phyloP scores from a whole-genome alignment of 1,140 invertebrate species.

The Contarinia nasturtii region DNA sequence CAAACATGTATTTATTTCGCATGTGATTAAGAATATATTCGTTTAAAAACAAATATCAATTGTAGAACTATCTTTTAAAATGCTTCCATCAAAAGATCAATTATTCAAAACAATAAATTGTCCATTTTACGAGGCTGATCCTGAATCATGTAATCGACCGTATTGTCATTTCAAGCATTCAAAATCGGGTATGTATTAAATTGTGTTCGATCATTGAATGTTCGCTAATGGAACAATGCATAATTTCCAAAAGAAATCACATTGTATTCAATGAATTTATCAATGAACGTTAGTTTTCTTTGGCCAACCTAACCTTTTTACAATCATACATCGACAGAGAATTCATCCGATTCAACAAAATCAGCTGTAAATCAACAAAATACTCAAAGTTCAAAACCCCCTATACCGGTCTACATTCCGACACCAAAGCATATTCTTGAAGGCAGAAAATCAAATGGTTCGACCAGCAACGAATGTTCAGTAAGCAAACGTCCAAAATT shows the following conservation, averaged over 20 bases:
- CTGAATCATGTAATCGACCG: slow-evolving; percentile 51
- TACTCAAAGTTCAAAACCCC: background rate
- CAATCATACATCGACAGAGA: too few relatives aligned
- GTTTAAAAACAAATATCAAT: background rate
- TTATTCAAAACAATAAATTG: slow-evolving; percentile 67
- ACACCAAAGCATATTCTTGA: slow-evolving; percentile 19
- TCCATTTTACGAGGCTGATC: slow-evolving; percentile 52
- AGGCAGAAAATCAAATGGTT: background rate
- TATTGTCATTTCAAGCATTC: slow-evolving; percentile 78
- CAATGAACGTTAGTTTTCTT: too few relatives aligned
- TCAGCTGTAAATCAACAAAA: background rate
- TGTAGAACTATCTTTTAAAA: slow-evolving; percentile 16
- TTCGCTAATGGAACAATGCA: too few relatives aligned
- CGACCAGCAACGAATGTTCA: background rate
- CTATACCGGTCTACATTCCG: slow-evolving; percentile 25
- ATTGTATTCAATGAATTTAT: too few relatives aligned
- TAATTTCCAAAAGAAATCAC: too few relatives aligned
- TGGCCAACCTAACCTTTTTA: too few relatives aligned
- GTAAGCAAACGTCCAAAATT: slow-evolving; percentile 1
- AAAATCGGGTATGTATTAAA: slow-evolving; percentile 40
- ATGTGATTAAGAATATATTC: background rate
- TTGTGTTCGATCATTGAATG: too few relatives aligned
- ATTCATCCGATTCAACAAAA: too few relatives aligned
- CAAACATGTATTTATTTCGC: too few relatives aligned
- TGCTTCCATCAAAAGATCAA: slow-evolving; percentile 72